phyloP scores from a whole-genome alignment of 2,888 invertebrate genomes.

The Dryococelus australis region DNA sequence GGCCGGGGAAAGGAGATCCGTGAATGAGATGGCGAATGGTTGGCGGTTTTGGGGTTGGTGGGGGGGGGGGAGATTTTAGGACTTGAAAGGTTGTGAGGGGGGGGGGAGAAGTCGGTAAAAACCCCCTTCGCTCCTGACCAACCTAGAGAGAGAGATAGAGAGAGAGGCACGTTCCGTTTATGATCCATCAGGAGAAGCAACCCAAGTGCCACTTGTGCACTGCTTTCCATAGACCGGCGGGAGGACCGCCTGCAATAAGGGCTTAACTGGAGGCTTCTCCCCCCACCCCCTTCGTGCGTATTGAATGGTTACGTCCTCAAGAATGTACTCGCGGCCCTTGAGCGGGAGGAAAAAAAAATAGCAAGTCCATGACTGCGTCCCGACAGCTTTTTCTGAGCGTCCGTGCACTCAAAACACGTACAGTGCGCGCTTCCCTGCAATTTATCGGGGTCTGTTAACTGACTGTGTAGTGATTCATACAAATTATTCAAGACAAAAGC shows the following conservation, averaged over 20 bases:
- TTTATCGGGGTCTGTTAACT: no score
- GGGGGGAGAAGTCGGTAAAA: not conserved
- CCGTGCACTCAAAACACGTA: no score
- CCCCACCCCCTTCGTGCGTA: no score
- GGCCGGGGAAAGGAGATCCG: not conserved
- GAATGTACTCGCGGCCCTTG: no score
- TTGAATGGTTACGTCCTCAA: no score
- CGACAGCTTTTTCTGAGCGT: no score
- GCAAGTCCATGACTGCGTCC: no score
- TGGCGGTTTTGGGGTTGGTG: not conserved
- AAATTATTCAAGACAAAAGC: no score
- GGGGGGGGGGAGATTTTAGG: slow-evolving; percentile 23
- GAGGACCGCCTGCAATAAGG: not conserved
- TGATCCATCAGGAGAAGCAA: slow-evolving; percentile 20
- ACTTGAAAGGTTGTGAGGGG: not conserved
- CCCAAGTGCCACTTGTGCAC: slow-evolving; percentile 19
- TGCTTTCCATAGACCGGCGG: slow-evolving; percentile 11
- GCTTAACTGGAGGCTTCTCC: not conserved
- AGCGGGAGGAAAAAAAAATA: no score
- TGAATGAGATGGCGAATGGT: not conserved
- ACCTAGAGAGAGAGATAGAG: not conserved
- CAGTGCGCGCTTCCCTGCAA: no score
- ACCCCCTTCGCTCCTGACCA: not conserved
- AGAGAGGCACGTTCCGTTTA: slow-evolving; percentile 23
- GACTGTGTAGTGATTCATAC: no score